These are phyloP conservation scores for Tenrec ecaudatus DNA, from an alignment of 2,113 vertebrate genomes.

Conservation along the genomic window DNA sequence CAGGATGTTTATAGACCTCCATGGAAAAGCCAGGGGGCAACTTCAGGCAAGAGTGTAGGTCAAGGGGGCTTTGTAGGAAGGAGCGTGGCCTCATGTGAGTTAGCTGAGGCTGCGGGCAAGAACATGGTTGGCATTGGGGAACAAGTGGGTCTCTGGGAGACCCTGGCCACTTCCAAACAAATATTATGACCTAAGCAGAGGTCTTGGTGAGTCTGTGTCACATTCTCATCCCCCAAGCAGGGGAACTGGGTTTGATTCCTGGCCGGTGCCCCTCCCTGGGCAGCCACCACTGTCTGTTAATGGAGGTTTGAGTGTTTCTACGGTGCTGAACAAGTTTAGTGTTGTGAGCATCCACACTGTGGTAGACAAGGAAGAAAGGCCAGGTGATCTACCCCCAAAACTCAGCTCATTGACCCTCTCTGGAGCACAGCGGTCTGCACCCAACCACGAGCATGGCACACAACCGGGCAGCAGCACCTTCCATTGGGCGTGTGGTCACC, in stretches of 20 bases:
- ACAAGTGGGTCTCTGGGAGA: rapidly evolving
- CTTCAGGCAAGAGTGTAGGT: background rate
- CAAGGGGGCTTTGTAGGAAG: background rate
- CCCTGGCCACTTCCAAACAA: background rate
- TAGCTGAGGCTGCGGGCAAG: background rate
- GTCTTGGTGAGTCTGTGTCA: background rate
- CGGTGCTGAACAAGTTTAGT: background rate
- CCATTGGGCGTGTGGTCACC: background rate
- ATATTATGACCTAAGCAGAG: background rate
- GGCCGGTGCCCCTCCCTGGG: background rate
- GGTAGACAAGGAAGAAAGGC: background rate
- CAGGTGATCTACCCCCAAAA: background rate
- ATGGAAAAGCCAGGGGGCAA: rapidly evolving
- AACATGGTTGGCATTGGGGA: background rate
- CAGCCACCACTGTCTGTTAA: background rate
- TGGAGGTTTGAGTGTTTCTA: background rate
- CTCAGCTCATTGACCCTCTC: background rate
- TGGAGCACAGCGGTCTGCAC: background rate
- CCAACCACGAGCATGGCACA: background rate
- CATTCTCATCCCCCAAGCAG: background rate
- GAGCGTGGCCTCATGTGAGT: background rate
- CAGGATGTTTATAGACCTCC: background rate
- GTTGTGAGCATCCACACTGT: background rate
- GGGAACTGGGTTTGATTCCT: background rate
- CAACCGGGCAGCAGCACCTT: background rate